These are phyloP conservation scores for Timema podura DNA, from an alignment of 2,888 invertebrate genomes.

Conservation along the genomic window DNA sequence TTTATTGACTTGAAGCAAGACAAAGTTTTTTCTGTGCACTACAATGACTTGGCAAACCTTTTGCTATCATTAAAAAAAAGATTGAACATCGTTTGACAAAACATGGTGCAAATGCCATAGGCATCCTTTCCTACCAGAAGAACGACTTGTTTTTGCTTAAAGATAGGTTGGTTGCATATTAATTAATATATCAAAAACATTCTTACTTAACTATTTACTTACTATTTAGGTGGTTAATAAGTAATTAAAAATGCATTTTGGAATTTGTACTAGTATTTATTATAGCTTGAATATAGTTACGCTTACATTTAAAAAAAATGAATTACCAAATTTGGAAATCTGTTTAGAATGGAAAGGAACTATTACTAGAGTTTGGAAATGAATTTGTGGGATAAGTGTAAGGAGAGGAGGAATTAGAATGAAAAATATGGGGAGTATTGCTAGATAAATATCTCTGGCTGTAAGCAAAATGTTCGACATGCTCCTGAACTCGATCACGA, in stretches of 20 bases:
- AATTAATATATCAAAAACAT: background rate
- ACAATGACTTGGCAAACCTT: background rate
- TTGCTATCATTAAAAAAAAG: background rate
- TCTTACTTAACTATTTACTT: background rate
- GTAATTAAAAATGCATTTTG: too few relatives aligned
- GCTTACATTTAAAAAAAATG: too few relatives aligned
- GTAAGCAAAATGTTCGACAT: background rate
- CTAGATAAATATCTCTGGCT: background rate
- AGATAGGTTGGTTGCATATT: background rate
- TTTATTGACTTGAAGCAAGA: background rate
- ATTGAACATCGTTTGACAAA: constrained; percentile 5
- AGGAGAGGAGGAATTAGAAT: too few relatives aligned
- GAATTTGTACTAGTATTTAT: too few relatives aligned
- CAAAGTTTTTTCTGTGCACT: background rate
- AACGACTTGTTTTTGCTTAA: background rate
- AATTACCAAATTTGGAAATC: too few relatives aligned
- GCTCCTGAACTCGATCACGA: background rate
- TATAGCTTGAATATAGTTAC: too few relatives aligned
- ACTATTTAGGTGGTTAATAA: too few relatives aligned
- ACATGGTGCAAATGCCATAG: constrained; percentile 1
- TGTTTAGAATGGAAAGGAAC: too few relatives aligned
- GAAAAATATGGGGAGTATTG: too few relatives aligned
- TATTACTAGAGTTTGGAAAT: too few relatives aligned
- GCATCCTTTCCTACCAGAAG: constrained; percentile 2
- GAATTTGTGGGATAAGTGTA: too few relatives aligned